These are phyloP conservation scores for Rhagoletis zephyria DNA, from an alignment of 1,140 invertebrate genomes.

Conservation along the genomic window DNA sequence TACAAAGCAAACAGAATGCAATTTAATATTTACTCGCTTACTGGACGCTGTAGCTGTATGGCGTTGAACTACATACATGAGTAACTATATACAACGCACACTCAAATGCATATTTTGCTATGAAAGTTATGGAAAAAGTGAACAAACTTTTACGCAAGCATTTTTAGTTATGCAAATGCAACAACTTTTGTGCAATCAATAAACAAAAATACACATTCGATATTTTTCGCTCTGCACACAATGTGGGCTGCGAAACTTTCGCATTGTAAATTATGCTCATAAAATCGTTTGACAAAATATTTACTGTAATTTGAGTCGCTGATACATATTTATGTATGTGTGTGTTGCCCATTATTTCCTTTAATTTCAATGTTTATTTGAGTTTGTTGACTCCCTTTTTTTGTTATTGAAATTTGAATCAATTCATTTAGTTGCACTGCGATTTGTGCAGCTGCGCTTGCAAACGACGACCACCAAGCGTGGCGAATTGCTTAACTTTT, in stretches of 20 bases:
- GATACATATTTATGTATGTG: not conserved
- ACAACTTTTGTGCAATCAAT: not conserved
- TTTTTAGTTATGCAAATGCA: not conserved
- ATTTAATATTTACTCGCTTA: conserved; percentile 11
- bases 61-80: too few relatives aligned
- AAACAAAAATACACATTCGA: not conserved
- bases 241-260: not conserved
- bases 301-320: conserved; percentile 9
- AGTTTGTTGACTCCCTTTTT: not conserved
- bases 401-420: not conserved
- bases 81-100: not conserved
- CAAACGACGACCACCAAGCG: not conserved
- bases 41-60: not conserved
- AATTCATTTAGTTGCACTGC: not conserved
- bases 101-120: not conserved
- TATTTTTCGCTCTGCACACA: not conserved
- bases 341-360: not conserved
- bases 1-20: not conserved
- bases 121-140: not conserved
- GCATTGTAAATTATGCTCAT: not conserved
- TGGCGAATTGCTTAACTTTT: not conserved
- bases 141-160: not conserved
- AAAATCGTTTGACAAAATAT: conserved; percentile 19
- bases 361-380: not conserved
- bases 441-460: not conserved